These are phyloP conservation scores for Cyrtonyx montezumae DNA, from an alignment of 2,113 vertebrate genomes.

Conservation along the genomic window DNA sequence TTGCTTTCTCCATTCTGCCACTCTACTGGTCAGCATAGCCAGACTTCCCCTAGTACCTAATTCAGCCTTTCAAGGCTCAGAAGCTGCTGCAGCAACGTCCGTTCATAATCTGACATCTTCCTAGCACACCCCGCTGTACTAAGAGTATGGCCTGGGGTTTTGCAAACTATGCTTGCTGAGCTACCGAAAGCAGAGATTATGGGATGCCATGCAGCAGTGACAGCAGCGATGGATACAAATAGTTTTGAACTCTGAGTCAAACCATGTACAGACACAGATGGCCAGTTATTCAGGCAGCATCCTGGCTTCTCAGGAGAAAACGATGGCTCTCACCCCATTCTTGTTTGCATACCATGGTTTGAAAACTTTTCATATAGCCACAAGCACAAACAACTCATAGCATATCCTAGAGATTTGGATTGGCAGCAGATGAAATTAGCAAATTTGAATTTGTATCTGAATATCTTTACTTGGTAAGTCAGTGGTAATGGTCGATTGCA, in stretches of 20 bases:
- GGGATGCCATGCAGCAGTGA: background rate
- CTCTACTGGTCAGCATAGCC: background rate
- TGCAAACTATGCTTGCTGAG: background rate
- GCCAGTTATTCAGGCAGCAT: background rate
- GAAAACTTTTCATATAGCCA: background rate
- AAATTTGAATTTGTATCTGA: background rate
- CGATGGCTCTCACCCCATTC: background rate
- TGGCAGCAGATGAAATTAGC: background rate
- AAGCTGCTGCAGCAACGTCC: background rate
- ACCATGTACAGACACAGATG: background rate
- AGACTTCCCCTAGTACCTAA: background rate
- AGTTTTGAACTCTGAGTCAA: background rate
- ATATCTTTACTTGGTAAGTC: background rate
- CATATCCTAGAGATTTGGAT: background rate
- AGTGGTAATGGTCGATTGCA: background rate
- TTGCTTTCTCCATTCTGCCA: background rate
- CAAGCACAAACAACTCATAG: background rate
- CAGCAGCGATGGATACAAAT: background rate
- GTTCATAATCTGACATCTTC: background rate
- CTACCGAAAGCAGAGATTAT: background rate
- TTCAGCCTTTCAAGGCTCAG: background rate
- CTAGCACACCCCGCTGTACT: background rate
- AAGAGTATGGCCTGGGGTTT: background rate
- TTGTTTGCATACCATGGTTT: background rate
- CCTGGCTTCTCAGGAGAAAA: background rate